Evolutionary conservation across 2,797 vertebrate genomes (phyloP).

Genomic region (Scarus forsteni): DNA sequence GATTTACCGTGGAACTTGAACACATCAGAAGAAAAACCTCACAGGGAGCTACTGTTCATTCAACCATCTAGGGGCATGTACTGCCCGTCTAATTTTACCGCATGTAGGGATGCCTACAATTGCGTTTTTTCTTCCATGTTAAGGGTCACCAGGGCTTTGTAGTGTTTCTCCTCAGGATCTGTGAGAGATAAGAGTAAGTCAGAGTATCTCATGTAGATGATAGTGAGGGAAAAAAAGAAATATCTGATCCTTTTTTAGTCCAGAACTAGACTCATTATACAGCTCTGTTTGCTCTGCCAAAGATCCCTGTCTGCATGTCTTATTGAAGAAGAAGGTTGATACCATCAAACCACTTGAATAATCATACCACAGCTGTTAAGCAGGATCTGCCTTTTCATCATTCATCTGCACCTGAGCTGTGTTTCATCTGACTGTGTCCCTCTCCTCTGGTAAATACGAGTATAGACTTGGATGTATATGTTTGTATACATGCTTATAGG

Average conservation of each 20-base stretch:
- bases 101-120: background rate
- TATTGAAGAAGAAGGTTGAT: slow-evolving; percentile 62
- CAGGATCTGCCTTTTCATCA: slow-evolving; percentile 43
- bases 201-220: slow-evolving; percentile 33
- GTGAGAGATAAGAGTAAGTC: slow-evolving; percentile 1
- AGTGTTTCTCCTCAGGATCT: background rate
- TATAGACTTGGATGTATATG: slow-evolving; percentile 11
- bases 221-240: slow-evolving; percentile 10
- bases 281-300: slow-evolving; percentile 40
- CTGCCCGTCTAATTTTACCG: background rate
- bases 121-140: background rate
- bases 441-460: slow-evolving; percentile 14
- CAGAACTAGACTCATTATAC: slow-evolving; percentile 51
- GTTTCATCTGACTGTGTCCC: slow-evolving; percentile 37
- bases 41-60: background rate
- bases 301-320: slow-evolving; percentile 57
- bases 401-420: slow-evolving; percentile 27
- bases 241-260: slow-evolving; percentile 33
- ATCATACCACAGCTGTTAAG: slow-evolving; percentile 51
- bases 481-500: slow-evolving; percentile 17
- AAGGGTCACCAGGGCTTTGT: background rate
- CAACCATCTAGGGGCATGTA: background rate
- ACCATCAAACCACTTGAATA: slow-evolving; percentile 42
- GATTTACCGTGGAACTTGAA: background rate
- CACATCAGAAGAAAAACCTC: background rate